Evolutionary conservation across 2,113 vertebrate species (phyloP).

Genomic region (Podarcis cretensis): DNA sequence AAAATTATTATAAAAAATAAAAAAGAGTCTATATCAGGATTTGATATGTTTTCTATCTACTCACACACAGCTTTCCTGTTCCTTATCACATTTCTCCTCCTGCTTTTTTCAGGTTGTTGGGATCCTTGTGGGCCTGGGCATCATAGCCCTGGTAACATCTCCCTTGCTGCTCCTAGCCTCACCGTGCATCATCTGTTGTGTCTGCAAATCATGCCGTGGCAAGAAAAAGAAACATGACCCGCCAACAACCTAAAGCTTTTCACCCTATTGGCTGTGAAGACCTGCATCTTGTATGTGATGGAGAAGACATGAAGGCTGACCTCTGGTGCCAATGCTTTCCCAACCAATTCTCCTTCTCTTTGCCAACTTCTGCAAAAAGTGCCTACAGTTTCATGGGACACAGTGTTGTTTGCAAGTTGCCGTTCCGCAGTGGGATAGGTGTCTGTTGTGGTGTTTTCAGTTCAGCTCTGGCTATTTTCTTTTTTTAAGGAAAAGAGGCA

Average conservation of each 20-base stretch:
- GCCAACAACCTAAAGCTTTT: constrained; percentile 70
- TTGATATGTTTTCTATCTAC: neutral
- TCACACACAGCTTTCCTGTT: rapidly evolving
- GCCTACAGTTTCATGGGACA: constrained; percentile 75
- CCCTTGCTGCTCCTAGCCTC: constrained; percentile 94
- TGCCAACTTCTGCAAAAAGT: constrained; percentile 76
- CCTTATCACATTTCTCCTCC: neutral
- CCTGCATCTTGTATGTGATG: constrained; percentile 17
- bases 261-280: constrained; percentile 13
- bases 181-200: constrained; percentile 93
- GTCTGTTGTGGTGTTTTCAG: neutral
- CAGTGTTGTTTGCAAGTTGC: constrained; percentile 46
- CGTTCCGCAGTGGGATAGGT: constrained; percentile 5
- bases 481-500: constrained; percentile 14
- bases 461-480: neutral
- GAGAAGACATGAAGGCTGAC: constrained; percentile 60
- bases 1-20: too few relatives aligned
- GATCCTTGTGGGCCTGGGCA: constrained; percentile 91
- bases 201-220: constrained; percentile 90
- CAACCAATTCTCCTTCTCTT: constrained; percentile 56
- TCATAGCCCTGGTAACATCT: constrained; percentile 92
- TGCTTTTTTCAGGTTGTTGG: constrained; percentile 88
- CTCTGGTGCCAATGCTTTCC: constrained; percentile 57
- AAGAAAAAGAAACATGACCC: constrained; percentile 85
- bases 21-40: neutral